Percentiles rank a stretch among this genome's conserved stretches.
phyloP scores from a whole-genome alignment of 2,113 vertebrate genomes.

The Trogon surrucura region DNA sequence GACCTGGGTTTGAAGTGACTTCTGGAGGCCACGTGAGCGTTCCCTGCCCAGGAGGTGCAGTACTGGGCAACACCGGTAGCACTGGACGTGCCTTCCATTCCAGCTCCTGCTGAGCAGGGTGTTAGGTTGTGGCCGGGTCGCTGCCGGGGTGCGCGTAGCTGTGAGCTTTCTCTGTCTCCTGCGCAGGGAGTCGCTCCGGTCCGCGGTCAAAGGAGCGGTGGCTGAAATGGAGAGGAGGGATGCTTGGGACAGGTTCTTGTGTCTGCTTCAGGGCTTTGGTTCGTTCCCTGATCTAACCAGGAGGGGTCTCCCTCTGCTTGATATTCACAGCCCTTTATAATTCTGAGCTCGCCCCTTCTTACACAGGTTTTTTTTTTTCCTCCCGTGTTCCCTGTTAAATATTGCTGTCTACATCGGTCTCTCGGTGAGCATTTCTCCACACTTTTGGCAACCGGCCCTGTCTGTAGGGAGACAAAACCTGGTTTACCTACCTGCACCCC shows the following conservation, averaged over 20 bases:
- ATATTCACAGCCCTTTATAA: no score
- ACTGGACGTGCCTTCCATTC: not conserved
- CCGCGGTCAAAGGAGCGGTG: no score
- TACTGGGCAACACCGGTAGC: not conserved
- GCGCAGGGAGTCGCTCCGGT: no score
- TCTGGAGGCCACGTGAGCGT: not conserved
- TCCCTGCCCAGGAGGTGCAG: not conserved
- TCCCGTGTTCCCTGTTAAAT: not conserved
- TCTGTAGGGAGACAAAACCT: not conserved
- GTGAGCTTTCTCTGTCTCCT: no score
- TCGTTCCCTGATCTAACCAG: no score
- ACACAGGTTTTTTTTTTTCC: no score
- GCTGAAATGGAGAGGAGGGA: no score
- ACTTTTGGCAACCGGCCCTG: not conserved
- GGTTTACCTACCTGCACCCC: not conserved
- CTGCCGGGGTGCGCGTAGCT: accelerated
- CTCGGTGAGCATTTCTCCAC: not conserved
- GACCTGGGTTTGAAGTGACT: no score
- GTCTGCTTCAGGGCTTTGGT: no score
- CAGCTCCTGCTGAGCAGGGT: accelerated
- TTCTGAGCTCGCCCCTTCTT: no score
- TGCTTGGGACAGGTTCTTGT: no score
- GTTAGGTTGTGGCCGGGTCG: accelerated
- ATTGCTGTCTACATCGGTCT: not conserved
- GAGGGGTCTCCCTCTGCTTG: no score